phyloP scores from a whole-genome alignment of 2,888 invertebrate species.

The Platypus cylindrus region DNA sequence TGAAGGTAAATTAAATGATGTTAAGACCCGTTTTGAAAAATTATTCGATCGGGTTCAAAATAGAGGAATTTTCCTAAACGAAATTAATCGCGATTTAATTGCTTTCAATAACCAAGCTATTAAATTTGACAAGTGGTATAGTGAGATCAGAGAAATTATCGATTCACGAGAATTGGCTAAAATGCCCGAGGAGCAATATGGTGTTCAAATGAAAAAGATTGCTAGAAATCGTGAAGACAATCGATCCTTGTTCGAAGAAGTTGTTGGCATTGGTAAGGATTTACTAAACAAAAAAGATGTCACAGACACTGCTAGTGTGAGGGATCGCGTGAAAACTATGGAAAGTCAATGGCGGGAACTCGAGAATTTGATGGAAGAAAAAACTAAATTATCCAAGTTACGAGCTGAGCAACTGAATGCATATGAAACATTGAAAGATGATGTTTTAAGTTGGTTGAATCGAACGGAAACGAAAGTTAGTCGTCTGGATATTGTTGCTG shows the following conservation, averaged over 20 bases:
- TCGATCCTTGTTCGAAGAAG: conserved; percentile 59
- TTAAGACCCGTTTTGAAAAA: conserved; percentile 74
- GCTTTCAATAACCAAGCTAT: conserved; percentile 54
- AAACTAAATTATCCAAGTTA: conserved; percentile 68
- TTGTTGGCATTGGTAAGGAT: conserved; percentile 67
- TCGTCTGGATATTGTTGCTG: conserved; percentile 69
- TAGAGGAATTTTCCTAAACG: conserved; percentile 71
- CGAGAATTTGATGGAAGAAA: conserved; percentile 68
- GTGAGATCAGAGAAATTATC: conserved; percentile 56
- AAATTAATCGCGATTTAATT: conserved; percentile 55
- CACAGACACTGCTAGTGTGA: conserved; percentile 69
- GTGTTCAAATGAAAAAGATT: conserved; percentile 42
- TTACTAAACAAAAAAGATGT: conserved; percentile 75
- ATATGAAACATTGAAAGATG: conserved; percentile 72
- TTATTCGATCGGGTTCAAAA: conserved; percentile 65
- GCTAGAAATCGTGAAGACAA: conserved; percentile 36
- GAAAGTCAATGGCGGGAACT: conserved; percentile 87
- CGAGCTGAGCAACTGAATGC: conserved; percentile 75
- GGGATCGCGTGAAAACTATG: conserved; percentile 72
- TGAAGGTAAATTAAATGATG: conserved; percentile 78
- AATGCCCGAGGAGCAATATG: conserved; percentile 50
- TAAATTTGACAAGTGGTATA: conserved; percentile 59
- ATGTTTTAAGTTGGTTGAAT: conserved; percentile 75
- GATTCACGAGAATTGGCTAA: conserved; percentile 60
- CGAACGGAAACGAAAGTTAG: conserved; percentile 66